Percentiles rank a stretch among this genome's conserved stretches.
Evolutionary conservation across 2,113 vertebrate genomes (phyloP).

Genomic region (Bettongia penicillata): DNA sequence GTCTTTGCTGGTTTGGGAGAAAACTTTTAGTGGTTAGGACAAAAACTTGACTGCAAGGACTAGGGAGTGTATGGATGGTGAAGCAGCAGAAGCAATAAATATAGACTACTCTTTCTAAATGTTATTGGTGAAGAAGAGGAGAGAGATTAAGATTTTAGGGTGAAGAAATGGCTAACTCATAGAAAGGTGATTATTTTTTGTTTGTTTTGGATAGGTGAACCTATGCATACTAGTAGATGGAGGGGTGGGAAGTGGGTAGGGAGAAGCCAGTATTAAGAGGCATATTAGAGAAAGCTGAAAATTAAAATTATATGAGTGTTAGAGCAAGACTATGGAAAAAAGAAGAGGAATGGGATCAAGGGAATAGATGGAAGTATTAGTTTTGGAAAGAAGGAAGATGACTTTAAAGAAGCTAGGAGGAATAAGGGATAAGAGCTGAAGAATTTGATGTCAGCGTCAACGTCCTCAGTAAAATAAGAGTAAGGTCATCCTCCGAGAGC

Average conservation of each 20-base stretch:
- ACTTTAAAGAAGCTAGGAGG: not conserved
- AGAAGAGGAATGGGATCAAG: not conserved
- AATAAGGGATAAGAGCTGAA: not conserved
- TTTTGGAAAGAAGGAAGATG: not conserved
- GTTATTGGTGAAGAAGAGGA: not conserved
- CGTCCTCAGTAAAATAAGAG: not conserved
- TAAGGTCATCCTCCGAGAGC: not conserved
- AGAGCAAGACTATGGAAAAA: not conserved
- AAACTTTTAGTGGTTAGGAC: not conserved
- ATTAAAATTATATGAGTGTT: not conserved
- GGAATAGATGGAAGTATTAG: not conserved
- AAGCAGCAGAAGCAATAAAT: not conserved
- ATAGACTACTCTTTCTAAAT: not conserved
- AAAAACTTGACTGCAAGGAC: not conserved
- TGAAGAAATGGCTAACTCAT: not conserved
- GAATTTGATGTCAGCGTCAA: not conserved
- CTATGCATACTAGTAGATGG: not conserved
- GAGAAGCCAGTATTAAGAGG: not conserved
- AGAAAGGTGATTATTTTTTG: not conserved
- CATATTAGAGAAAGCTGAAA: not conserved
- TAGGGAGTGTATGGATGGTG: not conserved
- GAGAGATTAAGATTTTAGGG: not conserved
- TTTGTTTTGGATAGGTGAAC: not conserved
- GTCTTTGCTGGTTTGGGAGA: not conserved
- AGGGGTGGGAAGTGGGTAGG: not conserved